A percentile compares a stretch with the other conserved stretches of the same genome.
phyloP scores from a whole-genome alignment of 2,113 vertebrate species.

The Phaethornis superciliosus region DNA sequence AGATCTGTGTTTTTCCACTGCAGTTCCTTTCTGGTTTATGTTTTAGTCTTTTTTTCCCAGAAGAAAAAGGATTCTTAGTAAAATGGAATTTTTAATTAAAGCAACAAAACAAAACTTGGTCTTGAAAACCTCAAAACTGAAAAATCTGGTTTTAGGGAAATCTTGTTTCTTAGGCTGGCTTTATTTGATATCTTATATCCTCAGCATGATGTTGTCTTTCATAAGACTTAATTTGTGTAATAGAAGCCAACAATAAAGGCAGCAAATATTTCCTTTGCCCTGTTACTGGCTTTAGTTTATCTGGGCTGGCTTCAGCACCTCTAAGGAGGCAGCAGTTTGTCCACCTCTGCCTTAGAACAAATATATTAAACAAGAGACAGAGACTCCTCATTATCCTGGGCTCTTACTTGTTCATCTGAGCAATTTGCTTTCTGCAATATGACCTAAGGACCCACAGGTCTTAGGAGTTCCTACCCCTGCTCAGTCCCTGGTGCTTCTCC shows the following conservation, averaged over 20 bases:
- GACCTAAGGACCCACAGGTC: neutral
- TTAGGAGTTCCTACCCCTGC: neutral
- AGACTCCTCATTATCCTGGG: neutral
- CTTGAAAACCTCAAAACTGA: slow-evolving; percentile 3
- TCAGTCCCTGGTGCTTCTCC: neutral
- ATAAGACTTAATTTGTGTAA: slow-evolving; percentile 50
- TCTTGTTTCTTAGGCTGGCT: neutral
- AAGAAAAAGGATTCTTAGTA: neutral
- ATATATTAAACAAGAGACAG: neutral
- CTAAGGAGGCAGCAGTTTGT: slow-evolving; percentile 41
- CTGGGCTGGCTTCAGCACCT: slow-evolving; percentile 48
- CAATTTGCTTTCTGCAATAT: neutral
- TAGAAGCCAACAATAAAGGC: slow-evolving; percentile 43
- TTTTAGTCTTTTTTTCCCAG: neutral
- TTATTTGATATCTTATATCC: slow-evolving; percentile 45
- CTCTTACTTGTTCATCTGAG: neutral
- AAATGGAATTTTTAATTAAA: slow-evolving; percentile 33
- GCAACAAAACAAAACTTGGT: slow-evolving; percentile 18
- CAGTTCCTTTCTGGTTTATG: slow-evolving; percentile 10
- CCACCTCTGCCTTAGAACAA: neutral
- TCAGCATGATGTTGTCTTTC: slow-evolving; percentile 49
- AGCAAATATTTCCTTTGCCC: slow-evolving; percentile 33
- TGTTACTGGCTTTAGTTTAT: slow-evolving; percentile 7
- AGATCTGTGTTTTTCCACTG: neutral
- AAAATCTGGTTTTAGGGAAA: slow-evolving; percentile 29